Conservation (phyloP, 2,797 vertebrate species). For the Bovichtus variegatus region DNA sequence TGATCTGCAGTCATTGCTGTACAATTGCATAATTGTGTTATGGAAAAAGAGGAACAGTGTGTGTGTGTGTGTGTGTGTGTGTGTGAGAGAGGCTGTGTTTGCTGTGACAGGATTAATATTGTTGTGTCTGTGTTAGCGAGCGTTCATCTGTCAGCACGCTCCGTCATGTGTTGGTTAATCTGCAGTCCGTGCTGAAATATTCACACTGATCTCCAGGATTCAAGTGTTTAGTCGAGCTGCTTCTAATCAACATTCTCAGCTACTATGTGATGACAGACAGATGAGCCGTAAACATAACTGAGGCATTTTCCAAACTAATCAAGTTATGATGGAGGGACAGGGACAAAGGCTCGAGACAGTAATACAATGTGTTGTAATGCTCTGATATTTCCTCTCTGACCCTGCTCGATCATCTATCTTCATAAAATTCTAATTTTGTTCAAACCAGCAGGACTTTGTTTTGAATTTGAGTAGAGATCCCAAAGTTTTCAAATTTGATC, state of each 20-base stretch:
- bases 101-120: conserved; percentile 35
- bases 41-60: neutral
- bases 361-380: conserved; percentile 24
- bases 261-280: conserved; percentile 60
- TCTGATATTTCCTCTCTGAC: conserved; percentile 8
- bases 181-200: conserved; percentile 47
- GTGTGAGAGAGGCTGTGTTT: neutral
- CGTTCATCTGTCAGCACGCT: conserved; percentile 40
- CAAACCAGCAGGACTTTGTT: neutral
- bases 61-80: neutral
- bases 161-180: conserved; percentile 52
- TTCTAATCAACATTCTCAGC: conserved; percentile 75
- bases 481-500: neutral
- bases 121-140: conserved; percentile 43
- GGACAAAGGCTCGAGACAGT: neutral
- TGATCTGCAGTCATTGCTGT: conserved; percentile 32
- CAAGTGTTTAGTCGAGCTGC: conserved; percentile 12
- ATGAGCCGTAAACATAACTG: conserved; percentile 32
- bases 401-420: neutral
- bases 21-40: conserved; percentile 59
- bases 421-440: neutral
- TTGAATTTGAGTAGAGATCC: neutral
- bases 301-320: conserved; percentile 31
- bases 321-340: neutral
- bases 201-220: conserved; percentile 60